Evolutionary conservation across 2,113 vertebrate species (phyloP).

Genomic region (Aspiorhynchus laticeps): DNA sequence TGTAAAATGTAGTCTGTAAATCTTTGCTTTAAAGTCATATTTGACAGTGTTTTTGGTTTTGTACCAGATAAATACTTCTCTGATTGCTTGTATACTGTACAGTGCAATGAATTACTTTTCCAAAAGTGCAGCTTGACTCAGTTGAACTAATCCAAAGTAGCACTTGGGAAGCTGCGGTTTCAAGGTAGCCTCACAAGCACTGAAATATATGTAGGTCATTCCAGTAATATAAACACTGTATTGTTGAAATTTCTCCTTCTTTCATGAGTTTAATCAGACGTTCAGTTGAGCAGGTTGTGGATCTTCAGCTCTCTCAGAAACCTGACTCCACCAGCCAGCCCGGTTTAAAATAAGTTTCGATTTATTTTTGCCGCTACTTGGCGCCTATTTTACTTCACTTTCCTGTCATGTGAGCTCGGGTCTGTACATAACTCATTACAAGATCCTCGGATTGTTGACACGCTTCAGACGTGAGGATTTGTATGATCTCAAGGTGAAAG

Average conservation of each 20-base stretch:
- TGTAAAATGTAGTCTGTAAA: not conserved
- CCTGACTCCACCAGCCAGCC: constrained; percentile 16
- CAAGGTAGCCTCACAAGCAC: not conserved
- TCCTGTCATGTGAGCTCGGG: constrained; percentile 71
- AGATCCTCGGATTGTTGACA: constrained; percentile 62
- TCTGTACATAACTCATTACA: constrained; percentile 59
- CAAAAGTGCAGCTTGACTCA: not conserved
- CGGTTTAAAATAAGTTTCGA: constrained; percentile 54
- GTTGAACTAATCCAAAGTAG: not conserved
- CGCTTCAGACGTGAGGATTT: constrained; percentile 33
- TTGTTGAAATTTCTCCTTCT: not conserved
- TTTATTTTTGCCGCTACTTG: constrained; percentile 55
- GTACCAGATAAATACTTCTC: not conserved
- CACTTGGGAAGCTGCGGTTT: no score
- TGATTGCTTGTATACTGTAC: not conserved
- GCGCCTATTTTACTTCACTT: constrained; percentile 75
- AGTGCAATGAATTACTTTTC: not conserved
- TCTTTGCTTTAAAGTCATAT: no score
- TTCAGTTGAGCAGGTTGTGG: constrained; percentile 5
- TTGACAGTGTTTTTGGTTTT: not conserved
- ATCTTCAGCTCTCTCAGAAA: constrained; percentile 36
- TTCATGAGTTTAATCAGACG: not conserved
- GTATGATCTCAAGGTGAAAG: not conserved
- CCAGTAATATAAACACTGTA: not conserved
- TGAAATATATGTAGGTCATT: not conserved